Conservation (phyloP, 2,888 invertebrate species). For the Meiosimyza platycephala region DNA sequence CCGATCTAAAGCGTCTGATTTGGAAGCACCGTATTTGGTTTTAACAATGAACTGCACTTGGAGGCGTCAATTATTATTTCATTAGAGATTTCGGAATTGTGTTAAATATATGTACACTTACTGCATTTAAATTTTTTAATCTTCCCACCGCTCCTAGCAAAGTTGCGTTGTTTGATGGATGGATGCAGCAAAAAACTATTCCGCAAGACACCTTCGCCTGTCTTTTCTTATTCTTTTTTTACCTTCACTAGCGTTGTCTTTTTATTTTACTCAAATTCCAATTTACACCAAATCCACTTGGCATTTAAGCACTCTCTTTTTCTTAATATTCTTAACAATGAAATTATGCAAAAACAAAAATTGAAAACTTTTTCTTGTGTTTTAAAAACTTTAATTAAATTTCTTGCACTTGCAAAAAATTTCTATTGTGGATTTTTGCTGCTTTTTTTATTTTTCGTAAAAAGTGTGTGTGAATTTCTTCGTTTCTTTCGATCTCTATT, state of each 20-base stretch:
- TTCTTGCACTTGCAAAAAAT: constrained; percentile 36
- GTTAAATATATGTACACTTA: no score
- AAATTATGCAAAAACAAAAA: no score
- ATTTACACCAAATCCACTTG: neutral
- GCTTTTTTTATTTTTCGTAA: constrained; percentile 27
- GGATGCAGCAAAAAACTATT: constrained; percentile 30
- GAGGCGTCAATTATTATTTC: no score
- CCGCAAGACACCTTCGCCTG: constrained; percentile 43
- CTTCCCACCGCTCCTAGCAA: neutral
- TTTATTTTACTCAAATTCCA: neutral
- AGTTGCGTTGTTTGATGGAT: constrained; percentile 16
- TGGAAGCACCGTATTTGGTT: no score
- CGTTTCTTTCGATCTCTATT: constrained; percentile 40
- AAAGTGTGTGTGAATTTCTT: constrained; percentile 44
- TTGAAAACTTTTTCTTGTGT: no score
- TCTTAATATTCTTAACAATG: neutral
- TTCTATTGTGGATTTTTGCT: constrained; percentile 34
- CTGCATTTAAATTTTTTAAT: no score
- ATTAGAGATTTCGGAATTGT: no score
- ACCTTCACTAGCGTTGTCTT: neutral
- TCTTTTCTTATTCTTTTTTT: constrained; percentile 17
- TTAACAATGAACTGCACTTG: no score
- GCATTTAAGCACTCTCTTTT: neutral
- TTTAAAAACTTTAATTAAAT: neutral
- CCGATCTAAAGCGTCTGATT: no score